Conservation (phyloP, 1,140 invertebrate genomes). For the Lordiphosa stackelbergi region DNA sequence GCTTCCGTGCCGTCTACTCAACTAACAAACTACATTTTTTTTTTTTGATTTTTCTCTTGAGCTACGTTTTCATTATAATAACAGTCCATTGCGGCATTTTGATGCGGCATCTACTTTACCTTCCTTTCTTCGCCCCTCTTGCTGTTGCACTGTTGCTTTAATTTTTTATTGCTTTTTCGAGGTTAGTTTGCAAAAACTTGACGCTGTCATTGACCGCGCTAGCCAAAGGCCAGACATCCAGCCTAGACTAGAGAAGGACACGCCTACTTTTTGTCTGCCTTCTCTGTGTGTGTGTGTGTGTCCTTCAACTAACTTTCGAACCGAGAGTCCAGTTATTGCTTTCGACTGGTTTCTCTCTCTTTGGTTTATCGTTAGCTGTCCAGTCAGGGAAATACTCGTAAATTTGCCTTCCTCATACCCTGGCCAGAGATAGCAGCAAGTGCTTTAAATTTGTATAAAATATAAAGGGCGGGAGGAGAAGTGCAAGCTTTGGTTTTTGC, state of each 20-base stretch:
- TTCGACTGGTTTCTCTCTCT: constrained; percentile 53
- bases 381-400: constrained; percentile 72
- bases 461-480: constrained; percentile 37
- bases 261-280: constrained; percentile 22
- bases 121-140: not conserved
- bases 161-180: constrained; percentile 65
- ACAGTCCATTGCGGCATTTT: constrained; percentile 66
- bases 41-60: constrained; percentile 26
- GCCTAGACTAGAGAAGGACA: constrained; percentile 24
- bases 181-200: constrained; percentile 67
- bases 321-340: constrained; percentile 54
- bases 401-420: constrained; percentile 38
- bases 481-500: constrained; percentile 61
- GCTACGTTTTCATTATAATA: constrained; percentile 69
- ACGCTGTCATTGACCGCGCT: constrained; percentile 65
- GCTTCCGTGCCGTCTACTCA: constrained; percentile 13
- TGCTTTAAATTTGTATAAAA: constrained; percentile 56
- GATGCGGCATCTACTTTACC: constrained; percentile 44
- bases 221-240: constrained; percentile 40
- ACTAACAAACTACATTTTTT: constrained; percentile 12
- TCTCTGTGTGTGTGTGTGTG: constrained; percentile 35
- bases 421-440: constrained; percentile 12
- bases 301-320: constrained; percentile 55
- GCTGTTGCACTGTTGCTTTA: constrained; percentile 54
- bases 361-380: constrained; percentile 60